Conservation (phyloP, 2,797 vertebrate genomes). For the Rhincodon typus region DNA sequence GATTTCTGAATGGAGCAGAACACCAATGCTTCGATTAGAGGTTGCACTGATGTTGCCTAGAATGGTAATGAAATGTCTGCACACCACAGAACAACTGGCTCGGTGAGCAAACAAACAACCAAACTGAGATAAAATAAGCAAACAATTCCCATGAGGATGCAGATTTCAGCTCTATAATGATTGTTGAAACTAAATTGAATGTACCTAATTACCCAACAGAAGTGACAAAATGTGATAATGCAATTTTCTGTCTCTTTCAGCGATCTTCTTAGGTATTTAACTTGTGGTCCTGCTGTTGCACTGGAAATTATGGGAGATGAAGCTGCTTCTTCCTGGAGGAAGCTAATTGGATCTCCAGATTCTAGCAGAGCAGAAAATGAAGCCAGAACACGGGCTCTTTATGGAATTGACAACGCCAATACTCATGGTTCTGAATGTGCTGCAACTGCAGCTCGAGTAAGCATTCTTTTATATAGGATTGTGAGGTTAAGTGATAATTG, state of each 20-base stretch:
- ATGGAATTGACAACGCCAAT: constrained; percentile 73
- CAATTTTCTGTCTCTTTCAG: constrained; percentile 51
- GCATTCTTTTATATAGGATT: constrained; percentile 31
- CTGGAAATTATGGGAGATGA: constrained; percentile 87
- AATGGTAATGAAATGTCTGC: too few relatives aligned
- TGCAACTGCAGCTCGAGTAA: constrained; percentile 78
- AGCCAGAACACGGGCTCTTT: constrained; percentile 64
- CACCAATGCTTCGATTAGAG: too few relatives aligned
- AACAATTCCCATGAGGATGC: neutral
- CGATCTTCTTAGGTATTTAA: constrained; percentile 77
- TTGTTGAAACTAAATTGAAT: neutral
- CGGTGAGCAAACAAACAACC: too few relatives aligned
- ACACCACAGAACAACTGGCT: too few relatives aligned
- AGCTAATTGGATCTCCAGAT: constrained; percentile 73
- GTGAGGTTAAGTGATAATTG: neutral
- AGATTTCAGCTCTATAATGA: neutral
- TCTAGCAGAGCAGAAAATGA: constrained; percentile 61
- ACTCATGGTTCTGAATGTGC: constrained; percentile 80
- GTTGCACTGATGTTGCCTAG: too few relatives aligned
- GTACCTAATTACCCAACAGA: neutral
- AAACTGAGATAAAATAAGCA: neutral
- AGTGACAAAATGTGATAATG: neutral
- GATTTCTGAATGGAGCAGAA: neutral
- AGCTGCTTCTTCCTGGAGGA: constrained; percentile 74
- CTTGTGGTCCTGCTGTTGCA: constrained; percentile 76